Percentiles rank a stretch among this genome's conserved stretches.
Conservation (phyloP, 2,888 invertebrate species). For the Oligia fasciuncula region DNA sequence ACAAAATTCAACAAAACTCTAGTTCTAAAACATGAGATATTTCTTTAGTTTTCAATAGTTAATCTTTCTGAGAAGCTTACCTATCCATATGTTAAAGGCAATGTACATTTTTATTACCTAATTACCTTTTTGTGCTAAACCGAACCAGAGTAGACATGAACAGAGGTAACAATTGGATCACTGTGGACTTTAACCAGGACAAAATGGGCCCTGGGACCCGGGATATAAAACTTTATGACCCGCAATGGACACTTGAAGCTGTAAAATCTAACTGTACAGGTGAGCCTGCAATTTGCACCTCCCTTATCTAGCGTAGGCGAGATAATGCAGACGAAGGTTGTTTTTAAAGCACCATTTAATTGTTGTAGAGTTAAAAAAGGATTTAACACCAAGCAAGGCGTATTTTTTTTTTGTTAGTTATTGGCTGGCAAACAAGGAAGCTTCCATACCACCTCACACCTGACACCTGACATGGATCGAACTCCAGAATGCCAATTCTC, state of each 20-base stretch:
- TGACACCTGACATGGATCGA: neutral
- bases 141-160: conserved; percentile 72
- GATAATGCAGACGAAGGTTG: conserved; percentile 19
- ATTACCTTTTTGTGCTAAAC: conserved; percentile 44
- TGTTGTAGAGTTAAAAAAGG: neutral
- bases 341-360: neutral
- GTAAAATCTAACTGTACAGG: conserved; percentile 76
- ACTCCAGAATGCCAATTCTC: neutral
- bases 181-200: conserved; percentile 26
- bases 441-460: neutral
- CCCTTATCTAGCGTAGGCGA: conserved; percentile 12
- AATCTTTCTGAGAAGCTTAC: conserved; percentile 69
- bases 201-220: conserved; percentile 67
- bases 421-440: neutral
- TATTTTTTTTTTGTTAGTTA: neutral
- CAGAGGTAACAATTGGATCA: conserved; percentile 43
- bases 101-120: neutral
- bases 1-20: conserved; percentile 24
- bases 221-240: conserved; percentile 77
- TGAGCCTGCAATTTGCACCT: conserved; percentile 63
- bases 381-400: too few relatives aligned
- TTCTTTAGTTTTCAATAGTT: conserved; percentile 54
- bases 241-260: conserved; percentile 64
- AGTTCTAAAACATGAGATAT: conserved; percentile 48
- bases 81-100: conserved; percentile 45